Evolutionary conservation across 2,113 vertebrate genomes (phyloP).

Genomic region (Melanerpes formicivorus): DNA sequence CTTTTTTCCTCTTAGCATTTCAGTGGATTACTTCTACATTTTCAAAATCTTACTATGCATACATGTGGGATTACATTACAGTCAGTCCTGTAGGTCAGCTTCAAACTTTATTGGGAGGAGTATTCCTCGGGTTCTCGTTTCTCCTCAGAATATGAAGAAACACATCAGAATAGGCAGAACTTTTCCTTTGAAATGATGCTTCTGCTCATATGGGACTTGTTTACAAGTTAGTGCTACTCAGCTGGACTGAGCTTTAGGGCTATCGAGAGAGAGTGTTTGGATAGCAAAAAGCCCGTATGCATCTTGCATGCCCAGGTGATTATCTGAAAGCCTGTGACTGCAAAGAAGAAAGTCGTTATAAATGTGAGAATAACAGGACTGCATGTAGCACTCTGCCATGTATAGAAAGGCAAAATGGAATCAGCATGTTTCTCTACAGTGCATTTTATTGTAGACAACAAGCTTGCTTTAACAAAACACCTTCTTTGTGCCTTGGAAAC

Average conservation of each 20-base stretch:
- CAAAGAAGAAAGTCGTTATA: not conserved
- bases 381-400: rapidly evolving
- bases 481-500: not conserved
- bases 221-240: not conserved
- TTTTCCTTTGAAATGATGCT: not conserved
- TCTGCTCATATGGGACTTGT: not conserved
- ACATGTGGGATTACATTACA: rapidly evolving
- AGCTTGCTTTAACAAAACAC: not conserved
- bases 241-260: not conserved
- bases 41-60: not conserved
- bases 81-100: not conserved
- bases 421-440: not conserved
- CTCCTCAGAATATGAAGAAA: not conserved
- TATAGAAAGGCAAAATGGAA: not conserved
- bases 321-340: not conserved
- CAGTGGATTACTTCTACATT: not conserved
- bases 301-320: not conserved
- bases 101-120: not conserved
- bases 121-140: not conserved
- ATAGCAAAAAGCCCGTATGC: not conserved
- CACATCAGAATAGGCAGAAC: not conserved
- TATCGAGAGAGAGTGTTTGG: not conserved
- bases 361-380: not conserved
- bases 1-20: not conserved
- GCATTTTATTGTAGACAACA: not conserved